Percentiles rank a stretch among this genome's conserved stretches.
Evolutionary conservation across 1,140 invertebrate species (phyloP).

Genomic region (Condylostylus longicornis): DNA sequence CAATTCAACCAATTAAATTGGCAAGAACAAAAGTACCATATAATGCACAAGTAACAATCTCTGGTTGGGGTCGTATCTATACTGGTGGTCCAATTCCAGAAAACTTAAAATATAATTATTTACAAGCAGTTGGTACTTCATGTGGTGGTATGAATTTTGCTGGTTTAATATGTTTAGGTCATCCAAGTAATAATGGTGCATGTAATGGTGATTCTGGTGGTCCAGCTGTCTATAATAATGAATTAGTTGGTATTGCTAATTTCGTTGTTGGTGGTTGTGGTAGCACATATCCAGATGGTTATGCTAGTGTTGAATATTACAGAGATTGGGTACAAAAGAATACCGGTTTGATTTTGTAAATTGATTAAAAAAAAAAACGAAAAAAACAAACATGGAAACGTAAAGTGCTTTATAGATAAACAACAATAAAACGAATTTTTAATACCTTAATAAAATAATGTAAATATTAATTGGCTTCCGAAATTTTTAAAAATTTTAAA

Average conservation of each 20-base stretch:
- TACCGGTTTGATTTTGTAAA: constrained; percentile 14
- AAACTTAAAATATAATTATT: neutral
- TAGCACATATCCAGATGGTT: constrained; percentile 37
- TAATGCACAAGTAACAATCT: constrained; percentile 20
- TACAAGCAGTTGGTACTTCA: constrained; percentile 5
- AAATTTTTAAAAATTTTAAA: no score
- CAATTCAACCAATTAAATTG: constrained; percentile 27
- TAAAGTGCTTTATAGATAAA: no score
- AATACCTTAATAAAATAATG: no score
- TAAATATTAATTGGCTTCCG: no score
- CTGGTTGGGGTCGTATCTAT: constrained; percentile 34
- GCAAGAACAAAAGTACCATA: constrained; percentile 15
- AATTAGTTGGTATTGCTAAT: constrained; percentile 22
- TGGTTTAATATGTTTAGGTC: constrained; percentile 18
- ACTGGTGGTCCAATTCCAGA: constrained; percentile 9
- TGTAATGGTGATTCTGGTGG: constrained; percentile 24
- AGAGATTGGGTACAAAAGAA: constrained; percentile 31
- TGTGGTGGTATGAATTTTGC: constrained; percentile 7
- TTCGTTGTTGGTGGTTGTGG: constrained; percentile 20
- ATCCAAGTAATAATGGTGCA: constrained; percentile 14
- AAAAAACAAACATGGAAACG: no score
- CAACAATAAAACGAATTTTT: no score
- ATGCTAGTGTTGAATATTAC: constrained; percentile 32
- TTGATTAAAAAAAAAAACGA: no score
- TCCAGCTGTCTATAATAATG: constrained; percentile 17